Evolutionary conservation across 2,113 vertebrate genomes (phyloP).

Genomic region (Edolisoma coerulescens): DNA sequence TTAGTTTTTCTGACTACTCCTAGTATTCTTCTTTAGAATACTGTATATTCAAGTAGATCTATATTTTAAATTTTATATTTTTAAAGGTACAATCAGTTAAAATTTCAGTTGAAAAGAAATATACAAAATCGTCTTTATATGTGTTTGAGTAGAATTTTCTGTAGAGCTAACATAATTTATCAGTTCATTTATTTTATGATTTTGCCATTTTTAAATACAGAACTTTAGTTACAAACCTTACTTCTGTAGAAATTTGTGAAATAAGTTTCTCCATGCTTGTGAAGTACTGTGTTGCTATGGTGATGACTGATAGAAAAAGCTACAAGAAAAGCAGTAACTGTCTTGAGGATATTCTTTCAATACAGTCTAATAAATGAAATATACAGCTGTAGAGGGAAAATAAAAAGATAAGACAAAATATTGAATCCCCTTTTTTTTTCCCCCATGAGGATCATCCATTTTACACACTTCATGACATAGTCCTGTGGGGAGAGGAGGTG

Average conservation of each 20-base stretch:
- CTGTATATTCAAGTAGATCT: neutral
- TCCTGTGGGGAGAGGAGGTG: neutral
- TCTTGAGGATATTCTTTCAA: neutral
- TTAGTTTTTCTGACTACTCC: neutral
- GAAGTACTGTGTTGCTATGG: conserved; percentile 9
- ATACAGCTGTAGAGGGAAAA: neutral
- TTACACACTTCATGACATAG: neutral
- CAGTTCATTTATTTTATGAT: neutral
- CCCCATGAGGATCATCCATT: neutral
- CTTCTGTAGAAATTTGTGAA: neutral
- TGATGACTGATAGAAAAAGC: neutral
- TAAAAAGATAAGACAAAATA: neutral
- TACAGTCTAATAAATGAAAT: conserved; percentile 28
- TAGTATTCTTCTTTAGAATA: neutral
- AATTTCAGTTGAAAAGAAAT: neutral
- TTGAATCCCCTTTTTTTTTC: neutral
- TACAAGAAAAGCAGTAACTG: neutral
- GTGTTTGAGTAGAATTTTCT: neutral
- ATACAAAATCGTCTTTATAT: neutral
- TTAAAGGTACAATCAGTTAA: neutral
- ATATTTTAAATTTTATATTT: neutral
- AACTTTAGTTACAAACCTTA: neutral
- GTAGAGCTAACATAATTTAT: neutral
- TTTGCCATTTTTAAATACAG: neutral
- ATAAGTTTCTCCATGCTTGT: neutral